A percentile compares a stretch with the other conserved stretches of the same genome.
Evolutionary conservation across 2,888 invertebrate species (phyloP).

Genomic region (Drosophila nr. fundita): DNA sequence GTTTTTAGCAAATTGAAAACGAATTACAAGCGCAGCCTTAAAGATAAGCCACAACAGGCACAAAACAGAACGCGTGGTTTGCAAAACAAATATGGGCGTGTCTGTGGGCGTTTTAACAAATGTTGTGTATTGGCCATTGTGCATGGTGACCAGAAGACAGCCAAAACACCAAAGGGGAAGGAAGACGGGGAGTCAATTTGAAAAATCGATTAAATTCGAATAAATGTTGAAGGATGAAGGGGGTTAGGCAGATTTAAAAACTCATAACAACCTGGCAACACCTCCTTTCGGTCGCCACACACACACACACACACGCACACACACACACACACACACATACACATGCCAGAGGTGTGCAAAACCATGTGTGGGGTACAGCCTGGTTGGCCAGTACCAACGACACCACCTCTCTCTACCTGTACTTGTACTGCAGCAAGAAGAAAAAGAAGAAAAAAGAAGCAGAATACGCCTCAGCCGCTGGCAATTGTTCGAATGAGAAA

Average conservation of each 20-base stretch:
- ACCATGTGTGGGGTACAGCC: slow-evolving; percentile 72
- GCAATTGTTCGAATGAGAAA: slow-evolving; percentile 56
- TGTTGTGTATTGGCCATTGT: slow-evolving; percentile 54
- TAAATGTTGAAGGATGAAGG: slow-evolving; percentile 79
- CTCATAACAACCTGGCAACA: slow-evolving; percentile 84
- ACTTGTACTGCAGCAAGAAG: slow-evolving; percentile 1
- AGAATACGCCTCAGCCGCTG: slow-evolving; percentile 47
- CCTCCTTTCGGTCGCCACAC: slow-evolving; percentile 70
- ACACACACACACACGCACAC: slow-evolving; percentile 1
- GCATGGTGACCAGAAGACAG: slow-evolving; percentile 30
- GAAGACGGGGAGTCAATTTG: slow-evolving; percentile 66
- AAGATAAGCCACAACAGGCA: slow-evolving; percentile 8
- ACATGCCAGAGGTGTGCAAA: slow-evolving; percentile 55
- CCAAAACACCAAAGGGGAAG: background rate
- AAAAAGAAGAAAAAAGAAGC: background rate
- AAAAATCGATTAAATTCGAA: slow-evolving; percentile 84
- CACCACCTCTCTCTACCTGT: background rate
- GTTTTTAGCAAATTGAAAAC: background rate
- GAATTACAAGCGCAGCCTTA: slow-evolving; percentile 7
- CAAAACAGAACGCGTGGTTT: slow-evolving; percentile 32
- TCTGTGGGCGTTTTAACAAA: slow-evolving; percentile 80
- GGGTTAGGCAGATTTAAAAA: slow-evolving; percentile 82
- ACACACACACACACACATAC: background rate
- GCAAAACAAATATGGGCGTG: slow-evolving; percentile 78
- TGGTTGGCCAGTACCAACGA: background rate